Evolutionary conservation across 1,140 invertebrate species (phyloP).

Genomic region (Drosophila cardini): DNA sequence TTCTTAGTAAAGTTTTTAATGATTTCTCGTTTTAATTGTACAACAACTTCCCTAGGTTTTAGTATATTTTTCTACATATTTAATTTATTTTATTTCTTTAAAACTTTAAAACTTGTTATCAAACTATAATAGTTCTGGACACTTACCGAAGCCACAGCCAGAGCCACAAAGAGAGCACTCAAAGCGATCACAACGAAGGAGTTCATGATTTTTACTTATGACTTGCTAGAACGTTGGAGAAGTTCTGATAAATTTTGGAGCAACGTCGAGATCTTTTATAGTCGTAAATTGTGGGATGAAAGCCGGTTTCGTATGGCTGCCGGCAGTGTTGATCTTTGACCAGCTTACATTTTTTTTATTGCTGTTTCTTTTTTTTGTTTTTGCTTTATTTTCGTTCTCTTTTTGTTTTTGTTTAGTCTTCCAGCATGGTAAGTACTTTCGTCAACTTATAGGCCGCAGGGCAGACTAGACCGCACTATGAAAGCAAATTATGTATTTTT

Average conservation of each 20-base stretch:
- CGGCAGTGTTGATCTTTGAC: conserved; percentile 54
- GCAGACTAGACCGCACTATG: conserved; percentile 38
- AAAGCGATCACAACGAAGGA: conserved; percentile 65
- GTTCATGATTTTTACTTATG: conserved; percentile 57
- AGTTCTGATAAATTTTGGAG: conserved; percentile 56
- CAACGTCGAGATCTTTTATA: conserved; percentile 56
- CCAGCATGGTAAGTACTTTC: conserved; percentile 62
- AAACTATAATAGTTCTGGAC: background rate
- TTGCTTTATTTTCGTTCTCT: conserved; percentile 10
- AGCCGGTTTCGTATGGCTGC: conserved; percentile 64
- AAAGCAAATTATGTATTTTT: conserved; percentile 39
- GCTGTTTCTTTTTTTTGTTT: conserved; percentile 10
- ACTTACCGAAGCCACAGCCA: conserved; percentile 67
- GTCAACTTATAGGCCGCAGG: conserved; percentile 58
- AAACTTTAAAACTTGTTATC: background rate
- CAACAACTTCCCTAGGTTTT: no score
- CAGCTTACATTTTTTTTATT: conserved; percentile 20
- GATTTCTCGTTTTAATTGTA: no score
- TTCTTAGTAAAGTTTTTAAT: no score
- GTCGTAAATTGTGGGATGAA: conserved; percentile 24
- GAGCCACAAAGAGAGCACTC: conserved; percentile 57
- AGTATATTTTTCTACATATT: no score
- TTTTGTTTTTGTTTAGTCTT: conserved; percentile 22
- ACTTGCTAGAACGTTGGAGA: conserved; percentile 63
- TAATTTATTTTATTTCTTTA: background rate